These are phyloP conservation scores for Oscheius sp. DNA, from an alignment of 2,888 invertebrate species.

Conservation along the genomic window DNA sequence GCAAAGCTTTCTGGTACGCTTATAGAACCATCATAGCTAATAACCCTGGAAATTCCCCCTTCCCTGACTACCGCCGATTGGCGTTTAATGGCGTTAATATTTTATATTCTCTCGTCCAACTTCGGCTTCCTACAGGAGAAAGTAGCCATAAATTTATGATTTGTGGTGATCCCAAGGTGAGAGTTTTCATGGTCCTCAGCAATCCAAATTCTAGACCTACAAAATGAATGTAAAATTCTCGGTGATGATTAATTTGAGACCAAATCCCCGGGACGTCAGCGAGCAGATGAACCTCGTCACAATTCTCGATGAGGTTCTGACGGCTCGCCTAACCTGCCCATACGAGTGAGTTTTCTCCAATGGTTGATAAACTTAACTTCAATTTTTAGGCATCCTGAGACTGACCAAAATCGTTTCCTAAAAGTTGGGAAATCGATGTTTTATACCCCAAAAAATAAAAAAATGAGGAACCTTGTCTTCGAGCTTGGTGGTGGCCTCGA, in stretches of 20 bases:
- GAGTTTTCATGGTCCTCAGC: not conserved
- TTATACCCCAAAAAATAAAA: not conserved
- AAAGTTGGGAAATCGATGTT: constrained; percentile 5
- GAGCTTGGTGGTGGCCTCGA: constrained; percentile 4
- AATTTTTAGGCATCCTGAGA: not conserved
- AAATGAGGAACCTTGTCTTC: not conserved
- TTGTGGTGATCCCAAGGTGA: not conserved
- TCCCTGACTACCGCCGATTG: not conserved
- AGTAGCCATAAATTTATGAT: not conserved
- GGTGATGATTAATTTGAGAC: not conserved
- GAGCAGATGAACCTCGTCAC: not conserved
- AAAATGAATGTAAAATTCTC: not conserved
- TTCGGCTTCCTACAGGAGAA: not conserved
- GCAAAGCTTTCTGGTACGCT: constrained; percentile 17
- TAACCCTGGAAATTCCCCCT: not conserved
- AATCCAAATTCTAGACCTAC: not conserved
- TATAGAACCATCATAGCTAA: not conserved
- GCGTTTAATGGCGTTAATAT: constrained; percentile 36
- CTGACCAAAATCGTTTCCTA: not conserved
- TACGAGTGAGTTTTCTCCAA: not conserved
- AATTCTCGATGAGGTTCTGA: constrained; percentile 9
- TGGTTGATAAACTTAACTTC: too few species aligned
- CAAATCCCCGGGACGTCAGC: not conserved
- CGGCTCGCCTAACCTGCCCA: not conserved
- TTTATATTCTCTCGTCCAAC: not conserved